These are phyloP conservation scores for Drosophila orena DNA, from an alignment of 1,140 invertebrate species.

Conservation along the genomic window DNA sequence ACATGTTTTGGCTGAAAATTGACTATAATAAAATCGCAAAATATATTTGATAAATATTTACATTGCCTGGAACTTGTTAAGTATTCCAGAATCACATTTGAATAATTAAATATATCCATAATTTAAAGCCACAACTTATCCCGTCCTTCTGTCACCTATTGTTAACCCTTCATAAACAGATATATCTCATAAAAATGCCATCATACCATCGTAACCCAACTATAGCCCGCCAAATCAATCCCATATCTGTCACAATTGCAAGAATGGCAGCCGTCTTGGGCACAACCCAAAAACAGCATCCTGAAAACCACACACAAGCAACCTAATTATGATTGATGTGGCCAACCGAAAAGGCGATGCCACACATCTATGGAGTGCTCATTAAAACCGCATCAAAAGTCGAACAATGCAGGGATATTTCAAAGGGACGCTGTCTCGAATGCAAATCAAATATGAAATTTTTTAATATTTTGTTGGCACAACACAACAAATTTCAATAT, in stretches of 20 bases:
- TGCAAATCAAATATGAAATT: slow-evolving; percentile 84
- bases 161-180: too few species aligned
- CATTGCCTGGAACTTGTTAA: too few species aligned
- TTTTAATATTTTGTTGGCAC: slow-evolving; percentile 83
- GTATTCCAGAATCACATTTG: too few species aligned
- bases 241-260: slow-evolving; percentile 32
- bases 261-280: slow-evolving; percentile 31
- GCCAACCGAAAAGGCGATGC: slow-evolving; percentile 5
- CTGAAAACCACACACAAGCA: slow-evolving; percentile 60
- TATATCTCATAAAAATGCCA: background rate
- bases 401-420: slow-evolving; percentile 38
- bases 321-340: slow-evolving; percentile 81
- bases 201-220: background rate
- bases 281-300: slow-evolving; percentile 34
- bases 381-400: slow-evolving; percentile 78
- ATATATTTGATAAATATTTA: background rate
- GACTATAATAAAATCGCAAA: background rate
- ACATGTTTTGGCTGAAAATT: background rate
- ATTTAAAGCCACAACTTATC: too few species aligned
- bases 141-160: too few species aligned
- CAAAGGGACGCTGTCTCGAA: slow-evolving; percentile 34
- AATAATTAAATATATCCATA: too few species aligned
- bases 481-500: slow-evolving; percentile 83
- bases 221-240: slow-evolving; percentile 8
- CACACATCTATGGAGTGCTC: slow-evolving; percentile 47